Percentiles rank a stretch among this genome's conserved stretches.
phyloP scores from a whole-genome alignment of 2,888 invertebrate genomes.

The Hirtodrosophila duncani region DNA sequence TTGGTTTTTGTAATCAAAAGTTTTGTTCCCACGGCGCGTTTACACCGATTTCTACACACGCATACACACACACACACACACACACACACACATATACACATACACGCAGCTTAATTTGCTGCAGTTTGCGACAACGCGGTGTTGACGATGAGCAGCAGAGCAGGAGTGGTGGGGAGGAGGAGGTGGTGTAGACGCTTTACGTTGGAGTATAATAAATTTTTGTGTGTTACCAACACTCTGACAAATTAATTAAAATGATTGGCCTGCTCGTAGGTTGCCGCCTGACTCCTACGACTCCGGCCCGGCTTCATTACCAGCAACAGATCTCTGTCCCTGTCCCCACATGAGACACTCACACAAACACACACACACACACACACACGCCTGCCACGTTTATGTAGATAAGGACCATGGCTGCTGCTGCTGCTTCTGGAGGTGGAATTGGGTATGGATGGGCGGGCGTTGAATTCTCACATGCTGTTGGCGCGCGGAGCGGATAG shows the following conservation, averaged over 20 bases:
- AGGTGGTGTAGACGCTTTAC: slow-evolving; percentile 29
- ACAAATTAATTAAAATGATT: slow-evolving; percentile 77
- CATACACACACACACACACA: slow-evolving; percentile 25
- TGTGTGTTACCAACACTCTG: slow-evolving; percentile 73
- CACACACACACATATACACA: slow-evolving; percentile 1
- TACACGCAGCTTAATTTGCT: slow-evolving; percentile 48
- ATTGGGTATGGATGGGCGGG: background rate
- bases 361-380: slow-evolving; percentile 14
- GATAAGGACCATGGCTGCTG: slow-evolving; percentile 39
- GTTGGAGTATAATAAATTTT: slow-evolving; percentile 68
- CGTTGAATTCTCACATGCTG: slow-evolving; percentile 31
- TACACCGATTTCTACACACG: slow-evolving; percentile 52
- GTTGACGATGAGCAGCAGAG: slow-evolving; percentile 1
- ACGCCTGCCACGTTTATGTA: slow-evolving; percentile 49
- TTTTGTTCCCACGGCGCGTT: slow-evolving; percentile 61
- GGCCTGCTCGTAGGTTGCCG: slow-evolving; percentile 46
- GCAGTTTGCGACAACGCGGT: slow-evolving; percentile 41
- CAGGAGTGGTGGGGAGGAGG: background rate
- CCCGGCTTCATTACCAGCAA: no score
- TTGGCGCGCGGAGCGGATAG: slow-evolving; percentile 18
- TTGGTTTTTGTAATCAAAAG: slow-evolving; percentile 69
- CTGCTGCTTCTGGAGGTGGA: background rate
- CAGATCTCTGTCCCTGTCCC: background rate
- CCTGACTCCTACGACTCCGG: background rate
- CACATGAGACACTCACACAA: slow-evolving; percentile 8